Evolutionary conservation across 2,888 invertebrate genomes (phyloP).

Genomic region (Pasiphila rectangulata): DNA sequence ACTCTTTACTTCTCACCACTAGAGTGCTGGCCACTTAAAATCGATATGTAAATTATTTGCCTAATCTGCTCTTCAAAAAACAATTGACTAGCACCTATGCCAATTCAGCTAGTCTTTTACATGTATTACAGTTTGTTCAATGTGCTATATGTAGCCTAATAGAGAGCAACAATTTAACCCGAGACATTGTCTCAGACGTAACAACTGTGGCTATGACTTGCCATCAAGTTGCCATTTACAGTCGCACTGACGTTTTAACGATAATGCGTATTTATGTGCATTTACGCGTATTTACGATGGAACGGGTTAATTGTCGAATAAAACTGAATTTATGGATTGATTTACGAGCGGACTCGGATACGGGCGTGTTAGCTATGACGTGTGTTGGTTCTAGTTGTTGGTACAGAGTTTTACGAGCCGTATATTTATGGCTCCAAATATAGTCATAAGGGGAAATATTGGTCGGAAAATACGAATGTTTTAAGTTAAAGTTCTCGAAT

Average conservation of each 20-base stretch:
- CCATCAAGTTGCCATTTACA: slow-evolving; percentile 56
- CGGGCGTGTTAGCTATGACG: slow-evolving; percentile 22
- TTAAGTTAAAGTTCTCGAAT: no score
- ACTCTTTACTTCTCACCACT: background rate
- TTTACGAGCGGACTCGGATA: slow-evolving; percentile 47
- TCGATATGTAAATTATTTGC: background rate
- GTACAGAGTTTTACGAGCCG: no score
- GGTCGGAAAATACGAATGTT: no score
- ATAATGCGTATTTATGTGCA: slow-evolving; percentile 79
- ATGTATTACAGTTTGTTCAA: background rate
- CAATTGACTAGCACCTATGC: background rate
- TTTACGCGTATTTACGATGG: slow-evolving; percentile 73
- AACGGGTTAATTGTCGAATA: slow-evolving; percentile 80
- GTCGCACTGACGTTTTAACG: slow-evolving; percentile 76
- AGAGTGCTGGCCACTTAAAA: background rate
- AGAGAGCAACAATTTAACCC: no score
- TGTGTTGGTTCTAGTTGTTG: background rate
- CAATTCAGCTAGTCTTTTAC: background rate
- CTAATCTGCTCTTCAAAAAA: background rate
- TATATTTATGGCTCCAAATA: no score
- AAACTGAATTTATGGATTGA: slow-evolving; percentile 78
- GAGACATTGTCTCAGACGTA: slow-evolving; percentile 34
- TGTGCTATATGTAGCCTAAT: no score
- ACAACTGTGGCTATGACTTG: slow-evolving; percentile 26
- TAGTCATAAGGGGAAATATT: no score